phyloP scores from a whole-genome alignment of 2,888 invertebrate species.

The Morpho achilles region DNA sequence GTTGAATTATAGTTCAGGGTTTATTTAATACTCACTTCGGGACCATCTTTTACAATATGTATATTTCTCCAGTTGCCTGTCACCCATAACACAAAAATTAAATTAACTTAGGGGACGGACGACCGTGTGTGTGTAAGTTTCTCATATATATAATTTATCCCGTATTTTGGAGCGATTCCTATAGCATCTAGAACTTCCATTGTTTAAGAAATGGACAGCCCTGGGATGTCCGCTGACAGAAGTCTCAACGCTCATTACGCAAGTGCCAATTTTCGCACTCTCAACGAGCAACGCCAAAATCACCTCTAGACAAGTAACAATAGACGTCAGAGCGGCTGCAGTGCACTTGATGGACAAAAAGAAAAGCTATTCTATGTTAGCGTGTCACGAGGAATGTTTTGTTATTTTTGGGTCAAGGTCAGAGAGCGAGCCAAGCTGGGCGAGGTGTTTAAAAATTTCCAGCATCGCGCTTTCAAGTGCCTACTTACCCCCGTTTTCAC shows the following conservation, averaged over 20 bases:
- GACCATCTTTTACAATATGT: no score
- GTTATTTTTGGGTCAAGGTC: conserved; percentile 71
- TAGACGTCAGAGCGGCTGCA: conserved; percentile 16
- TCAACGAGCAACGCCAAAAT: conserved; percentile 22
- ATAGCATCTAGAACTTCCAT: no score
- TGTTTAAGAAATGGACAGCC: conserved; percentile 8
- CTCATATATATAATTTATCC: neutral
- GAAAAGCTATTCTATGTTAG: conserved; percentile 40
- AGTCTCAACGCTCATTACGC: conserved; percentile 21
- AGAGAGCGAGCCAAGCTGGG: conserved; percentile 39
- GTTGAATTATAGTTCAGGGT: no score
- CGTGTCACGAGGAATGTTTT: conserved; percentile 59
- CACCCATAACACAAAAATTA: neutral
- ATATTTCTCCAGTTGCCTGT: no score
- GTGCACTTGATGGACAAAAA: conserved; percentile 14
- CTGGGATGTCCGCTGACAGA: conserved; percentile 23
- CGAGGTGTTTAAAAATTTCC: conserved; percentile 32
- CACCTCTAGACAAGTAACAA: conserved; percentile 21
- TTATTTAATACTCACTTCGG: no score
- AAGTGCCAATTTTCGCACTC: conserved; percentile 20
- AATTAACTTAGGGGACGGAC: no score
- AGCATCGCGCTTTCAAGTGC: conserved; percentile 21
- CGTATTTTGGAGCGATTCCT: neutral
- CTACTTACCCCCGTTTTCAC: neutral
- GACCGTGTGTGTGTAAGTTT: no score